Conservation (phyloP, 2,888 invertebrate species). For the Apoderus coryli region DNA sequence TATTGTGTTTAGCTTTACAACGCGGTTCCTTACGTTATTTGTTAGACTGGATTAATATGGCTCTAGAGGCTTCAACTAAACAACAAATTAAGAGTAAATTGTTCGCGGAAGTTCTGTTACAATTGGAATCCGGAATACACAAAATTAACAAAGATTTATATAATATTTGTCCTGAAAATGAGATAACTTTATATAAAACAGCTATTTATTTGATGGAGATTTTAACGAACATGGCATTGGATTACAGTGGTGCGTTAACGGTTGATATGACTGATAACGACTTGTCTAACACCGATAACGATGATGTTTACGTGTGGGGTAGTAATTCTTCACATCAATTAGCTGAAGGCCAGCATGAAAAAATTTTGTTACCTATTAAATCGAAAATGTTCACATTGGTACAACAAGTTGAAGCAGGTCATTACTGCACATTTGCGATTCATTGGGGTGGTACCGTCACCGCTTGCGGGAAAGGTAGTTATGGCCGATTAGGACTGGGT, state of each 20-base stretch:
- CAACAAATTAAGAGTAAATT: conserved; percentile 27
- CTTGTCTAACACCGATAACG: no score
- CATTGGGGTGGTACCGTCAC: conserved; percentile 41
- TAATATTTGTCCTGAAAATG: conserved; percentile 8
- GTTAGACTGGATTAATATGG: conserved; percentile 48
- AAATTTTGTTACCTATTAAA: conserved; percentile 40
- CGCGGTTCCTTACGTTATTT: conserved; percentile 43
- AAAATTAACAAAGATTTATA: conserved; percentile 16
- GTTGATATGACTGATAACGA: no score
- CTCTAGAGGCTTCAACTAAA: conserved; percentile 30
- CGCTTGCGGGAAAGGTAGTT: conserved; percentile 49
- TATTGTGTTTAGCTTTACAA: conserved; percentile 42
- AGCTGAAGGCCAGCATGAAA: conserved; percentile 44
- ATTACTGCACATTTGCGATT: conserved; percentile 47
- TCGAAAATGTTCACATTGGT: conserved; percentile 42
- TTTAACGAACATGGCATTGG: conserved; percentile 32
- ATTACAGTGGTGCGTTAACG: conserved; percentile 26
- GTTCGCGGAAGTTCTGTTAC: conserved; percentile 23
- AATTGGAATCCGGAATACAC: conserved; percentile 23
- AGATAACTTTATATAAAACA: conserved; percentile 34
- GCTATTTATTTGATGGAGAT: conserved; percentile 41
- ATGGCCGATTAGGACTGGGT: conserved; percentile 46
- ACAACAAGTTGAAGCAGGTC: conserved; percentile 48
- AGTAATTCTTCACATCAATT: conserved; percentile 50
- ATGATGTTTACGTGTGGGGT: conserved; percentile 49